Conservation (phyloP, 2,797 vertebrate genomes). For the Myotis vivesi region DNA sequence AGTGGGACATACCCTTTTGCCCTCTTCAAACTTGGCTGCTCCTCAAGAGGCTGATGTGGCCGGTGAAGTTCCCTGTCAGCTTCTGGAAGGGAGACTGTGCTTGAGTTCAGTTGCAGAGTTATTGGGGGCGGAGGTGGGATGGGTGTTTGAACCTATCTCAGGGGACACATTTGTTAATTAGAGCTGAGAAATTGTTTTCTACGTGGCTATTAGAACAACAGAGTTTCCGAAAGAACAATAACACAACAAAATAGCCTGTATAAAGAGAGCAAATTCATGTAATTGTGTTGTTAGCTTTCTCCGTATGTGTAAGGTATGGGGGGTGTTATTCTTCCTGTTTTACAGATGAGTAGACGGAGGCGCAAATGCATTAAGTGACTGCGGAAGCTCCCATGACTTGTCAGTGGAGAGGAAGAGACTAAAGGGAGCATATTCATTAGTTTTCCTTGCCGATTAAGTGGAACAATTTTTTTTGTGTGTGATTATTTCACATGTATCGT, state of each 20-base stretch:
- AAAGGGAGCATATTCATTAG: fast-evolving
- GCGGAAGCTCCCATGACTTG: background rate
- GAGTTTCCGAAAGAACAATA: background rate
- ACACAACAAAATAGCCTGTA: background rate
- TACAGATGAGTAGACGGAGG: background rate
- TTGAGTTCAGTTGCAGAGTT: background rate
- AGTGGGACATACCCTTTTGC: background rate
- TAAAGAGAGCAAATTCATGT: background rate
- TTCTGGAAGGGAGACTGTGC: background rate
- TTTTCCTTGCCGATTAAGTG: background rate
- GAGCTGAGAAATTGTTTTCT: background rate
- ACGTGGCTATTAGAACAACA: background rate
- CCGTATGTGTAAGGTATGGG: background rate
- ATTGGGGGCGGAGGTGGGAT: no score
- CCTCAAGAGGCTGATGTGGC: background rate
- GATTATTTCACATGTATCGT: background rate
- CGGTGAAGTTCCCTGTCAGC: background rate
- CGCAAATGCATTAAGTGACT: background rate
- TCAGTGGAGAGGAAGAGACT: background rate
- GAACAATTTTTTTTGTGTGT: background rate
- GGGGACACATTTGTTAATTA: background rate
- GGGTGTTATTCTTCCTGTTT: background rate
- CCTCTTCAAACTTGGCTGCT: background rate
- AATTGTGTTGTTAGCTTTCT: background rate
- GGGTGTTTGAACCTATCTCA: background rate